A percentile compares a stretch with the other conserved stretches of the same genome.
phyloP scores from a whole-genome alignment of 2,797 vertebrate genomes.

The Coccyzus lansbergi region DNA sequence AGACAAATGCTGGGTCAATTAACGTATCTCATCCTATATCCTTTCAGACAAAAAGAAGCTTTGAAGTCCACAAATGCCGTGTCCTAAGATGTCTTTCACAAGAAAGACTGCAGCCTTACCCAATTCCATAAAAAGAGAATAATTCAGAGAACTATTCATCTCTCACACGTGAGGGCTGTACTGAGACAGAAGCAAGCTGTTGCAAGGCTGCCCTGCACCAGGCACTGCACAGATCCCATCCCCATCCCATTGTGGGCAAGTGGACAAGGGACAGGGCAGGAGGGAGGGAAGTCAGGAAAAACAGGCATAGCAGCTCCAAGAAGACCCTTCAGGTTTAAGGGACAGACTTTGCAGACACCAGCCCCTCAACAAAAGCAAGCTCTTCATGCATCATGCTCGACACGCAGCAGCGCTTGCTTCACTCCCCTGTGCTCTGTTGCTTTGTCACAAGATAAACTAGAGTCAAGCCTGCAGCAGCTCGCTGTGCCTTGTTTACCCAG shows the following conservation, averaged over 20 bases:
- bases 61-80: neutral
- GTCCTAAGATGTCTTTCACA: neutral
- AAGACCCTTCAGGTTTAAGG: neutral
- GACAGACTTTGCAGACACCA: neutral
- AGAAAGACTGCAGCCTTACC: neutral
- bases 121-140: neutral
- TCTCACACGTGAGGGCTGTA: rapidly evolving
- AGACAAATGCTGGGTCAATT: neutral
- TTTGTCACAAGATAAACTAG: neutral
- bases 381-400: neutral
- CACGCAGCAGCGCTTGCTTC: neutral
- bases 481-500: neutral
- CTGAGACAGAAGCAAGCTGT: neutral
- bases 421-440: neutral
- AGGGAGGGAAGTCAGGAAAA: neutral
- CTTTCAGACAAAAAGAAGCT: neutral
- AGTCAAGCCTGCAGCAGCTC: neutral
- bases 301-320: neutral
- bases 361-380: neutral
- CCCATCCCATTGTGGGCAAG: rapidly evolving
- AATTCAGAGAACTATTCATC: neutral
- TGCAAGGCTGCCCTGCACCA: rapidly evolving
- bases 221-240: rapidly evolving
- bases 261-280: neutral
- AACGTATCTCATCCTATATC: neutral